Evolutionary conservation across 2,888 invertebrate species (phyloP).

Genomic region (Orthonychiurus folsomi): DNA sequence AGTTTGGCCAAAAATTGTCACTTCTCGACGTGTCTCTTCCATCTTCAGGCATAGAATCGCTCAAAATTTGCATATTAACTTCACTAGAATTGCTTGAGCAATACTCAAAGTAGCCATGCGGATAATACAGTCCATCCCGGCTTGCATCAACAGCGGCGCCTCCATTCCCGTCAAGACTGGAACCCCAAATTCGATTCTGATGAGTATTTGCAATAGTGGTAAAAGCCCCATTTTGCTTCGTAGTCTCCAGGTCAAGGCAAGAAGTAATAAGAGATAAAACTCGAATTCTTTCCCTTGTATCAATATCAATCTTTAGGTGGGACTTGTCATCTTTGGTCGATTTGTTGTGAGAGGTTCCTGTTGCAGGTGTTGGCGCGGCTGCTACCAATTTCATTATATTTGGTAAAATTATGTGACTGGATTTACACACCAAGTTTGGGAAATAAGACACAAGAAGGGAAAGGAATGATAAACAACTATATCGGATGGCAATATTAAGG

Average conservation of each 20-base stretch:
- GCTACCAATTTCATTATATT: conserved; percentile 72
- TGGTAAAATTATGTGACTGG: conserved; percentile 62
- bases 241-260: conserved; percentile 24
- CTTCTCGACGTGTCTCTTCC: background rate
- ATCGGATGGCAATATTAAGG: conserved; percentile 67
- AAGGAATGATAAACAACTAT: conserved; percentile 69
- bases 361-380: conserved; percentile 56
- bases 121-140: conserved; percentile 6
- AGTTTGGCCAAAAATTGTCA: conserved; percentile 49
- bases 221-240: background rate
- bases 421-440: conserved; percentile 57
- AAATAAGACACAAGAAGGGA: conserved; percentile 64
- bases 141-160: background rate
- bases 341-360: conserved; percentile 64
- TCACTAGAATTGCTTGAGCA: background rate
- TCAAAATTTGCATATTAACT: background rate
- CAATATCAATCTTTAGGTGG: conserved; percentile 62
- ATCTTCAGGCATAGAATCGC: background rate
- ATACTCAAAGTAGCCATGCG: conserved; percentile 15
- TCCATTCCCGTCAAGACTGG: background rate
- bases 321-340: conserved; percentile 65
- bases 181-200: too few relatives aligned
- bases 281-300: conserved; percentile 27
- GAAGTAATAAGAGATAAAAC: conserved; percentile 34
- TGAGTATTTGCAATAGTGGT: too few relatives aligned